Percentiles rank a stretch among this genome's conserved stretches.
phyloP scores from a whole-genome alignment of 2,888 invertebrate species.

The Troides aeacus region DNA sequence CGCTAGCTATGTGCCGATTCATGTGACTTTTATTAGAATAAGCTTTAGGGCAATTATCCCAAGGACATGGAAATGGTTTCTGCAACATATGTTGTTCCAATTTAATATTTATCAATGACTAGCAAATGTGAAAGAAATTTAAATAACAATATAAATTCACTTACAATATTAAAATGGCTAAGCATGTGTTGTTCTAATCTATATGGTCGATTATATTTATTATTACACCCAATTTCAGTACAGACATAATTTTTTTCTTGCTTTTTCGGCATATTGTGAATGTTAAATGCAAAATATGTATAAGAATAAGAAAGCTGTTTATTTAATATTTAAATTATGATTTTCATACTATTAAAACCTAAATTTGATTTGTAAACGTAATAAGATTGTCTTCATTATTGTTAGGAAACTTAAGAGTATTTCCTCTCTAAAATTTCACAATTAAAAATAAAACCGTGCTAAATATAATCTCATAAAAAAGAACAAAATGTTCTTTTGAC shows the following conservation, averaged over 20 bases:
- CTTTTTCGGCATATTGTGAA: conserved; percentile 23
- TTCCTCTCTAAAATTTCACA: neutral
- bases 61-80: conserved; percentile 81
- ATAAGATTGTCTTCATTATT: neutral
- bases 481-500: neutral
- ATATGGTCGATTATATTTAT: conserved; percentile 74
- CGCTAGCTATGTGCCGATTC: conserved; percentile 77
- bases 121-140: neutral
- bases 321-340: neutral
- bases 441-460: neutral
- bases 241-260: conserved; percentile 61
- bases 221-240: conserved; percentile 64
- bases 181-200: conserved; percentile 78
- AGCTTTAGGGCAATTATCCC: conserved; percentile 80
- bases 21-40: conserved; percentile 82
- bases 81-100: conserved; percentile 41
- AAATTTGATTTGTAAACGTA: neutral
- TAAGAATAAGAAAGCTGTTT: neutral
- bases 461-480: neutral
- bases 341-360: neutral
- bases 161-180: conserved; percentile 80
- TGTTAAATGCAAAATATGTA: neutral
- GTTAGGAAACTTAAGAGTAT: neutral
- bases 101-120: neutral
- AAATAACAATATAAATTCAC: conserved; percentile 33